Conservation (phyloP, 2,888 invertebrate genomes). For the Linyphia triangularis region DNA sequence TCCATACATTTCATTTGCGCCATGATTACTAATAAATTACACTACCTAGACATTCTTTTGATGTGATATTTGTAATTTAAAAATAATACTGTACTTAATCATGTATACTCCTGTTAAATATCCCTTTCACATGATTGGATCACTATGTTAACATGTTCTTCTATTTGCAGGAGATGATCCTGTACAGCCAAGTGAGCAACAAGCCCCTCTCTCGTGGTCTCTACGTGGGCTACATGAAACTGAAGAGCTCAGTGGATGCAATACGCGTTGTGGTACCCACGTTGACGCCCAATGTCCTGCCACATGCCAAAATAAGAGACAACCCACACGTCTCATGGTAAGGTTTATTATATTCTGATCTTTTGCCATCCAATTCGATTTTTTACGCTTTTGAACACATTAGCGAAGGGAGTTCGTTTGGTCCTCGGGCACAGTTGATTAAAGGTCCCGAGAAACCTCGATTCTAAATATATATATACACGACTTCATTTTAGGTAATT, state of each 20-base stretch:
- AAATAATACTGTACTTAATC: neutral
- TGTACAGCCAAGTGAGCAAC: conserved; percentile 89
- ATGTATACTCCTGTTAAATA: neutral
- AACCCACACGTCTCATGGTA: conserved; percentile 97
- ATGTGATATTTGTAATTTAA: neutral
- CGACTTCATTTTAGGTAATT: too few species aligned
- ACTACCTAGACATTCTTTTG: neutral
- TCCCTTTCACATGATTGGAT: too few species aligned
- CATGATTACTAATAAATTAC: neutral
- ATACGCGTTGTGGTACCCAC: conserved; percentile 95
- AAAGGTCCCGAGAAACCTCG: too few species aligned
- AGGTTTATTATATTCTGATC: too few species aligned
- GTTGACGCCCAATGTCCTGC: conserved; percentile 95
- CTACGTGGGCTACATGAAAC: conserved; percentile 96
- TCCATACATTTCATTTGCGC: too few species aligned
- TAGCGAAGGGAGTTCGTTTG: too few species aligned
- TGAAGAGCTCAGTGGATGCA: conserved; percentile 96
- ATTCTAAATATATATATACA: too few species aligned
- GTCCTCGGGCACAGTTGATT: too few species aligned
- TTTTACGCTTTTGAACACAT: too few species aligned
- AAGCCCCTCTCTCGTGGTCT: conserved; percentile 91
- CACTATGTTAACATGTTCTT: neutral
- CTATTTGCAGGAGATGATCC: conserved; percentile 82
- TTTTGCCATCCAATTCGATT: too few species aligned
- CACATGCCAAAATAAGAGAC: conserved; percentile 94